phyloP scores from a whole-genome alignment of 2,888 invertebrate species.

The Xanthostigma xanthostigma region DNA sequence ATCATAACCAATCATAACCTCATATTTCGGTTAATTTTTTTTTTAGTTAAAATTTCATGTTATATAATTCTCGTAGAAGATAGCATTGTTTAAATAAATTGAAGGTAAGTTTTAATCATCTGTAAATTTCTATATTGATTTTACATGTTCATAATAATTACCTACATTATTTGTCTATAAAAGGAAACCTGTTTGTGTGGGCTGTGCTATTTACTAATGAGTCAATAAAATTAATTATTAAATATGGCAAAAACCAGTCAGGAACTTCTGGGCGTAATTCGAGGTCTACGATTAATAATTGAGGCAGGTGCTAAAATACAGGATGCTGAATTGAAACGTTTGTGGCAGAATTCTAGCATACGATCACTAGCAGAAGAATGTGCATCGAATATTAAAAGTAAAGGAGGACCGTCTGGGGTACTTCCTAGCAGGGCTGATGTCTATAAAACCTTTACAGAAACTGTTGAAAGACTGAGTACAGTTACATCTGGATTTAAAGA shows the following conservation, averaged over 20 bases:
- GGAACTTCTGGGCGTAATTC: constrained; percentile 50
- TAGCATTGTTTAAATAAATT: too few species aligned
- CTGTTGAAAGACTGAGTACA: constrained; percentile 46
- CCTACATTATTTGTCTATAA: too few species aligned
- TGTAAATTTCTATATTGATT: too few species aligned
- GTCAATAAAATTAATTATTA: too few species aligned
- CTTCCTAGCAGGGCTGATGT: constrained; percentile 15
- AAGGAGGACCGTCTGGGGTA: constrained; percentile 10
- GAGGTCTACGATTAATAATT: constrained; percentile 51
- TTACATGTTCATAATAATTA: too few species aligned
- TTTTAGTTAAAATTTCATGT: too few species aligned
- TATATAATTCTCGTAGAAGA: too few species aligned
- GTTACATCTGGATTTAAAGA: constrained; percentile 55
- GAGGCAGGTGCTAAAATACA: constrained; percentile 52
- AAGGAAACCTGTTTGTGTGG: too few species aligned
- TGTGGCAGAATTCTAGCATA: constrained; percentile 57
- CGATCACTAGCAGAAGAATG: constrained; percentile 29
- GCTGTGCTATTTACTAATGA: too few species aligned
- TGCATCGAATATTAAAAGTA: constrained; percentile 17
- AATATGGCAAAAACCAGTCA: constrained; percentile 23
- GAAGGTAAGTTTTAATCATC: too few species aligned
- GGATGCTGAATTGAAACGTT: constrained; percentile 38
- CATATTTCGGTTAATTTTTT: too few species aligned
- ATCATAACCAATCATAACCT: too few species aligned
- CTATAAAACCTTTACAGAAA: constrained; percentile 35